Evolutionary conservation across 2,113 vertebrate species (phyloP).

Genomic region (Craseonycteris thonglongyai): DNA sequence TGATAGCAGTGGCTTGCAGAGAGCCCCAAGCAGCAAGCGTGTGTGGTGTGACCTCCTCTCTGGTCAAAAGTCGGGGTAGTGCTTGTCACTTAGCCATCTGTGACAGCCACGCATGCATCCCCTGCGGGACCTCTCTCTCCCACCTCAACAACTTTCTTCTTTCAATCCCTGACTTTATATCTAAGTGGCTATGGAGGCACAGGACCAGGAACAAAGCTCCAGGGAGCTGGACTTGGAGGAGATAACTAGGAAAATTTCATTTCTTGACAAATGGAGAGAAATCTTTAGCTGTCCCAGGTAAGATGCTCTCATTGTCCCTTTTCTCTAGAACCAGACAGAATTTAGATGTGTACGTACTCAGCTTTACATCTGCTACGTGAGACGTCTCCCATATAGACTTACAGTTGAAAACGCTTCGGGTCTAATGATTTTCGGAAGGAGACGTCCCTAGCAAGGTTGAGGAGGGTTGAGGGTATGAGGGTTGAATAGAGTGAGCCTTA

Average conservation of each 20-base stretch:
- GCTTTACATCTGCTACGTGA: neutral
- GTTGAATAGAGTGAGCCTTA: neutral
- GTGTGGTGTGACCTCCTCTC: neutral
- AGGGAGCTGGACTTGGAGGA: conserved; percentile 69
- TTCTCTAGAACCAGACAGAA: neutral
- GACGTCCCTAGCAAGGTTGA: neutral
- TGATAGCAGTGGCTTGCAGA: neutral
- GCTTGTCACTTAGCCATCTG: neutral
- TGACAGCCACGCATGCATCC: neutral
- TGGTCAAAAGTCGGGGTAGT: neutral
- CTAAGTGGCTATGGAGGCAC: conserved; percentile 61
- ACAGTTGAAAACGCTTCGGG: neutral
- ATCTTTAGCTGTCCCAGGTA: conserved; percentile 81
- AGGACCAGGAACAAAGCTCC: neutral
- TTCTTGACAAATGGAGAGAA: conserved; percentile 82
- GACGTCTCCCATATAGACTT: neutral
- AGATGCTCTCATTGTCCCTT: conserved; percentile 1
- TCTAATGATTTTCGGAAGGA: neutral
- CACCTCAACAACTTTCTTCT: neutral
- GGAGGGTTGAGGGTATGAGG: neutral
- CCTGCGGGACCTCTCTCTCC: neutral
- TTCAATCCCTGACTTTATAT: neutral
- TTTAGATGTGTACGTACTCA: neutral
- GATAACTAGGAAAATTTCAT: conserved; percentile 76
- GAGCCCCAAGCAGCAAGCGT: neutral